Percentiles rank a stretch among this genome's conserved stretches.
phyloP scores from a whole-genome alignment of 2,113 vertebrate genomes.

The Hyperopisus bebe region DNA sequence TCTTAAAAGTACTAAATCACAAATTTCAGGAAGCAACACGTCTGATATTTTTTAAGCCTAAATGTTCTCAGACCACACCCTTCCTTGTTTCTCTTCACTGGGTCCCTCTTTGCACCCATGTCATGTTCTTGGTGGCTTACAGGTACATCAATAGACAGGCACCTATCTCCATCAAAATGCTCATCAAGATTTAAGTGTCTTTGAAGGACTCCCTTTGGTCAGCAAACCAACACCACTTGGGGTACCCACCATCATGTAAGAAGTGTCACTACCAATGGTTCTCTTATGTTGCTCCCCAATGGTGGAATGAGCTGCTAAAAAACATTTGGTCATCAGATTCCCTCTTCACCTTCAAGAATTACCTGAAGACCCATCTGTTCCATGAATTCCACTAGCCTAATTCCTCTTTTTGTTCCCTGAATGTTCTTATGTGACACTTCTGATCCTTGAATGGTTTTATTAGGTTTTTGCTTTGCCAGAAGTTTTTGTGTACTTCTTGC shows the following conservation, averaged over 20 bases:
- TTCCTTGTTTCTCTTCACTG: not conserved
- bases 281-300: not conserved
- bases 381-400: not conserved
- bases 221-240: too few species aligned
- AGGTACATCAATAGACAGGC: not conserved
- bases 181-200: not conserved
- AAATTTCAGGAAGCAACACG: not conserved
- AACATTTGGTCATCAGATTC: not conserved
- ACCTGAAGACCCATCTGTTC: not conserved
- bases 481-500: too few species aligned
- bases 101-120: not conserved
- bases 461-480: too few species aligned
- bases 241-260: not conserved
- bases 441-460: too few species aligned
- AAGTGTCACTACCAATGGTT: not conserved
- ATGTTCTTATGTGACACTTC: not conserved
- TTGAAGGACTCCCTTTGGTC: too few species aligned
- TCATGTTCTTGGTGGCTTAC: not conserved
- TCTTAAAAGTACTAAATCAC: not conserved
- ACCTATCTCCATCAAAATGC: not conserved
- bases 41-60: not conserved
- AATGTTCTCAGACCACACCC: not conserved
- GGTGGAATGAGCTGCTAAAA: not conserved
- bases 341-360: not conserved
- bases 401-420: not conserved